These are phyloP conservation scores for Andinoacara biseriatus DNA, from an alignment of 2,113 vertebrate species.

Conservation along the genomic window DNA sequence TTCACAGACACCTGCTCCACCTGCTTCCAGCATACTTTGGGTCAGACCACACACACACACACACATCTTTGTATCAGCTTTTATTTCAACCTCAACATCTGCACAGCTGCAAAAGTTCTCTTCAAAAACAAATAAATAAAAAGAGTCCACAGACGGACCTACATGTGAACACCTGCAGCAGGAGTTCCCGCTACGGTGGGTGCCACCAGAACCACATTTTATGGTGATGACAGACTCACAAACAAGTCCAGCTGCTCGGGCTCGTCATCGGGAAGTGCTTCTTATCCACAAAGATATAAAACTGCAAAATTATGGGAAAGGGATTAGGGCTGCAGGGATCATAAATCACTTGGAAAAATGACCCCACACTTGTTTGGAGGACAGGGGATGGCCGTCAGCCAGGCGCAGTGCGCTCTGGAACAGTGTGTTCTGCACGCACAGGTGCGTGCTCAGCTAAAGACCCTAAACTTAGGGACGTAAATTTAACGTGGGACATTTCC, in stretches of 20 bases:
- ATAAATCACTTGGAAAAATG: not conserved
- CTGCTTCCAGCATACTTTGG: not conserved
- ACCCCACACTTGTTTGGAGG: not conserved
- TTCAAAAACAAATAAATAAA: not conserved
- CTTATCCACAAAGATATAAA: not conserved
- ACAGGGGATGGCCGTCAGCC: not conserved
- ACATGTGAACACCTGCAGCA: too few species aligned
- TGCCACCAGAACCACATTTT: not conserved
- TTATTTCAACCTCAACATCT: not conserved
- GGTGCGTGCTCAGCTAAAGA: not conserved
- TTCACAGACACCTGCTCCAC: slow-evolving; percentile 1
- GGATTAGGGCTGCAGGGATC: not conserved
- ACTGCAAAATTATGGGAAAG: not conserved
- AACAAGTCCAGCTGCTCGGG: not conserved
- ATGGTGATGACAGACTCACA: not conserved
- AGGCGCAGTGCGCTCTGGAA: not conserved
- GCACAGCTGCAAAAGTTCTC: not conserved
- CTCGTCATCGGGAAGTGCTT: not conserved
- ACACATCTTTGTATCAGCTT: not conserved
- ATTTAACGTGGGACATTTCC: not conserved
- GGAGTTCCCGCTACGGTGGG: not conserved
- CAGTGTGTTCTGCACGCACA: not conserved
- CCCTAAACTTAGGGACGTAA: not conserved
- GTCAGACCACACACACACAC: not conserved
- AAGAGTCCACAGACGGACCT: too few species aligned